Evolutionary conservation across 2,797 vertebrate species (phyloP), one percentile per base, ranked within the genome.

Genomic region (Ctenopoma multispine): DNA sequence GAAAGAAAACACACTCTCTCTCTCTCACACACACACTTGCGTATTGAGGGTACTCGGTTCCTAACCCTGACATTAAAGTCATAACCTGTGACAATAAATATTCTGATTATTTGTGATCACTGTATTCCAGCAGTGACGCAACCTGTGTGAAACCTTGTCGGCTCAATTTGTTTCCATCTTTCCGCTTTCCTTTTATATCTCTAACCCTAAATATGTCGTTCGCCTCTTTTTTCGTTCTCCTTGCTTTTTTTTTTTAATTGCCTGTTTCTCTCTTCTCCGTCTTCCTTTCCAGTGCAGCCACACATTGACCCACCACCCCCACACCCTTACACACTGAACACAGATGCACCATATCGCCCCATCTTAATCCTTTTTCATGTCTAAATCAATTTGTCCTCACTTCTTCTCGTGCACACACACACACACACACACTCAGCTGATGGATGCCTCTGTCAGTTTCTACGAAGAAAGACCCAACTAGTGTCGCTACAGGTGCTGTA

Each of bases 1-100:
- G 59, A 53, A 73, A 66, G 60, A 64, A 53, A 60, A 9, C 34
- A 64, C 53, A 54, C 54, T n/a, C 38, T 27, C 27, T 65, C 51
- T 47, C 59, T 7, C 47, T 59, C 67, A 64, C 27, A 72, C 43
- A 56, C 18, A 27, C 59, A 36, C 53, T 10, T 4, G 4, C 41
- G 20, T 21, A 47, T 20, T 36, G 1, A 29, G 23, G 20, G 13
- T 23, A 9, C 38, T 51, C 21, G 14, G 18, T 43, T 49, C 23
- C 6, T 7, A 64, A 38, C 72, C 63, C 54, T 61, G 62, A 61
- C 63, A 51, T 57, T 29, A 48, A 18, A 69, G 36, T 61, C 47
- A 38, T 24, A 55, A 60, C 66, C 14, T 2, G 5, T 77, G 51
- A 36, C 38, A 38, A 57, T 24, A 27, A 49, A 49, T 6, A 3